phyloP scores from a whole-genome alignment of 2,888 invertebrate species.

The Nomada goodeniana region DNA sequence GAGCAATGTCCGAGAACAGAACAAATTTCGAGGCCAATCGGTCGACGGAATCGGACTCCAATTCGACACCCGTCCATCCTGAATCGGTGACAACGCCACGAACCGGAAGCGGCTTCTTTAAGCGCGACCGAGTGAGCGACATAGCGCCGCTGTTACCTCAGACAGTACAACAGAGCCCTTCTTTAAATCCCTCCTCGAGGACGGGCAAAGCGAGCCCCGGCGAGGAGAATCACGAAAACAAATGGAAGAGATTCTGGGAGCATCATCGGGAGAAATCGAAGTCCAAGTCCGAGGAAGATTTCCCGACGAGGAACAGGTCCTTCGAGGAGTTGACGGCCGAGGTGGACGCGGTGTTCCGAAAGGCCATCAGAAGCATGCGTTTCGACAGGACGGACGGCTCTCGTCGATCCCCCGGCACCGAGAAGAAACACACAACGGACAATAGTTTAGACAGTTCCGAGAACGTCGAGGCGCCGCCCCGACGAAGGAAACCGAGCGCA shows the following conservation, averaged over 20 bases:
- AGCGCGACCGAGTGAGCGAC: constrained; percentile 28
- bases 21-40: background rate
- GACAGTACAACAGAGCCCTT: background rate
- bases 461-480: background rate
- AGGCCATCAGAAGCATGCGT: constrained; percentile 34
- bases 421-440: background rate
- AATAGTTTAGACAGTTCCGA: background rate
- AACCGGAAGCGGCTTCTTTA: background rate
- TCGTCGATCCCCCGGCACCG: background rate
- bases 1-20: background rate
- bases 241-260: constrained; percentile 41
- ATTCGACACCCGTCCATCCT: background rate
- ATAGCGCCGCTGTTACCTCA: background rate
- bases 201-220: background rate
- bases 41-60: background rate
- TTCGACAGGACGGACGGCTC: background rate
- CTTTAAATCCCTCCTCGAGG: background rate
- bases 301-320: background rate
- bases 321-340: constrained; percentile 10
- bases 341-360: constrained; percentile 33
- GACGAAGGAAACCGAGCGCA: background rate
- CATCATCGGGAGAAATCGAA: constrained; percentile 20
- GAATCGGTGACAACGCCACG: background rate
- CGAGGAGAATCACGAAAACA: constrained; percentile 27
- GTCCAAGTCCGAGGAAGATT: constrained; percentile 10